A percentile compares a stretch with the other conserved stretches of the same genome.
phyloP scores from a whole-genome alignment of 2,888 invertebrate genomes.

The Drosophila kanekoi region DNA sequence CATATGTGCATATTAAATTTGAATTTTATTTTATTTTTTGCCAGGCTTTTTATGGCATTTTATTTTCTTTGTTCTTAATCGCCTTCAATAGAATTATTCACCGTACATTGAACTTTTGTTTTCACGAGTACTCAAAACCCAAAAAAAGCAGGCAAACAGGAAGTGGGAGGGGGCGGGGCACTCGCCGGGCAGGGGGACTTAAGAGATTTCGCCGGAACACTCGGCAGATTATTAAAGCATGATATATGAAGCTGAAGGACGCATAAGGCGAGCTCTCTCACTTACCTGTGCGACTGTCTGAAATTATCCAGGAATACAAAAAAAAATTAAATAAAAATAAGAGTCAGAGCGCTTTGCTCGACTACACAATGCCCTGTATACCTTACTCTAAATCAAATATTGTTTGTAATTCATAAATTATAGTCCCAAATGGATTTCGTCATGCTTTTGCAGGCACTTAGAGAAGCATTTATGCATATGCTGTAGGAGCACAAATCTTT shows the following conservation, averaged over 20 bases:
- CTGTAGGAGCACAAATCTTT: no score
- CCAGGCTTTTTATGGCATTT: background rate
- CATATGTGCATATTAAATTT: slow-evolving; percentile 4
- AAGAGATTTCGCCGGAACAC: slow-evolving; percentile 40
- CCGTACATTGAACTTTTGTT: slow-evolving; percentile 38
- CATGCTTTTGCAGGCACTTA: no score
- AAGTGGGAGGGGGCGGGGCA: background rate
- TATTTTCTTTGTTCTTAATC: slow-evolving; percentile 12
- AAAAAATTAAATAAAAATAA: slow-evolving; percentile 15
- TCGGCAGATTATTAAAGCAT: slow-evolving; percentile 50
- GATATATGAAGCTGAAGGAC: slow-evolving; percentile 52
- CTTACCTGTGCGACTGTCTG: slow-evolving; percentile 26
- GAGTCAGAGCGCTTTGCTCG: background rate
- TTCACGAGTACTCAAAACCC: slow-evolving; percentile 1
- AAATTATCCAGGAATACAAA: slow-evolving; percentile 25
- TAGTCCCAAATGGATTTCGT: no score
- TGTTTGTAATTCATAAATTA: no score
- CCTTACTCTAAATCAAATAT: no score
- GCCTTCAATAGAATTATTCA: slow-evolving; percentile 23
- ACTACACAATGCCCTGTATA: no score
- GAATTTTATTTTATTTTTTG: background rate
- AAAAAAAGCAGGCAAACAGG: background rate
- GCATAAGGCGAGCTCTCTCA: slow-evolving; percentile 15
- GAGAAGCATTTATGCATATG: no score
- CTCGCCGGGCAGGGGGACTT: background rate